A percentile compares a stretch with the other conserved stretches of the same genome.
Evolutionary conservation across 2,797 vertebrate species (phyloP).

Genomic region (Tragelaphus oryx): DNA sequence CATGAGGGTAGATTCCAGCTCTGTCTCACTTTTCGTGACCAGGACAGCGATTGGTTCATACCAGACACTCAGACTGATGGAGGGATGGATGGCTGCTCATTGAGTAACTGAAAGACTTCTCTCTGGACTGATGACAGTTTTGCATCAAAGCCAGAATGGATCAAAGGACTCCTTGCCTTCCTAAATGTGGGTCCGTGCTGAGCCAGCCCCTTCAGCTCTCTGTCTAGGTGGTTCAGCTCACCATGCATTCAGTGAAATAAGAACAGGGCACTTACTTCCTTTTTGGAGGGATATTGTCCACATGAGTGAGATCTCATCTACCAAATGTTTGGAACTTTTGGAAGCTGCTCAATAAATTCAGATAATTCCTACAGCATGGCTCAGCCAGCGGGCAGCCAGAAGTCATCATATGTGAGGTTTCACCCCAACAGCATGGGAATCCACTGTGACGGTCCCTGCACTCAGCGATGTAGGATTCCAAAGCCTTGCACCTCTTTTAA

Average conservation of each 20-base stretch:
- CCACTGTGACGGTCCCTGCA: neutral
- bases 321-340: conserved; percentile 20
- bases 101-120: neutral
- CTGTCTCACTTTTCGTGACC: neutral
- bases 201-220: neutral
- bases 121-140: neutral
- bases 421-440: neutral
- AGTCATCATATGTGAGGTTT: neutral
- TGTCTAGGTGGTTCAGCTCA: neutral
- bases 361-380: neutral
- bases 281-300: neutral
- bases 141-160: neutral
- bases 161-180: neutral
- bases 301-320: neutral
- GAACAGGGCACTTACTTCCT: neutral
- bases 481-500: conserved; percentile 37
- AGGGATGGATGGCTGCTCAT: neutral
- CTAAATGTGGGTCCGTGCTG: neutral
- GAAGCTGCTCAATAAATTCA: conserved; percentile 35
- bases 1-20: neutral
- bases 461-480: neutral
- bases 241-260: neutral
- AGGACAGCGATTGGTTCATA: neutral
- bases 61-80: neutral
- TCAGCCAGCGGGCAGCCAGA: neutral